These are phyloP conservation scores for Naso thynnoides DNA, from an alignment of 2,797 vertebrate genomes.

Conservation along the genomic window DNA sequence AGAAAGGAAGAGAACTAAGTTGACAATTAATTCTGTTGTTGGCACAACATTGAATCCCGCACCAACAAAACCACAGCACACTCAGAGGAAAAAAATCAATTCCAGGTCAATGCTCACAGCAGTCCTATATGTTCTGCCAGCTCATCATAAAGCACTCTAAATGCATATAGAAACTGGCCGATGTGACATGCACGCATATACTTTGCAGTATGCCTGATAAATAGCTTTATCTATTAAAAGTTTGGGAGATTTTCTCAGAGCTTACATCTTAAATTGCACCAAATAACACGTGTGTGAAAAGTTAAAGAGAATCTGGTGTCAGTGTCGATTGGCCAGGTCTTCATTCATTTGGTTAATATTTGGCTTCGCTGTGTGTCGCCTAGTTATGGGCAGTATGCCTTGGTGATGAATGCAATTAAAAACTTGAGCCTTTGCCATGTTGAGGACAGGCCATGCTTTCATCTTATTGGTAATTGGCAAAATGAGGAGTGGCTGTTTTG, in stretches of 20 bases:
- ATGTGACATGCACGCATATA: slow-evolving; percentile 2
- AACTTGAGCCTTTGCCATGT: slow-evolving; percentile 70
- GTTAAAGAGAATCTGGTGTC: slow-evolving; percentile 37
- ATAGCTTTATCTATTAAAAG: slow-evolving; percentile 2
- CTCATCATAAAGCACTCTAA: slow-evolving; percentile 58
- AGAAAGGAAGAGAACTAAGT: slow-evolving; percentile 5
- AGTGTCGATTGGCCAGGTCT: slow-evolving; percentile 60
- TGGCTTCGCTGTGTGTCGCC: slow-evolving; percentile 51
- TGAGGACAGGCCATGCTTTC: slow-evolving; percentile 41
- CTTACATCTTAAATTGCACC: slow-evolving; percentile 18
- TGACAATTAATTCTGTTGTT: slow-evolving; percentile 44
- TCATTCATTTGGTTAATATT: slow-evolving; percentile 58
- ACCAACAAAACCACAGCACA: slow-evolving; percentile 36
- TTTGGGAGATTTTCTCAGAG: background rate
- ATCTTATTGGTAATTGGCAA: slow-evolving; percentile 59
- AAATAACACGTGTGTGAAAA: slow-evolving; percentile 28
- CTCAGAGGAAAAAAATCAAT: slow-evolving; percentile 59
- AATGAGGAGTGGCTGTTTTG: slow-evolving; percentile 48
- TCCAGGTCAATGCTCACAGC: slow-evolving; percentile 71
- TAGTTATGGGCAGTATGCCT: slow-evolving; percentile 54
- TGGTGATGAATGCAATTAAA: slow-evolving; percentile 77
- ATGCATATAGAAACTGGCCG: slow-evolving; percentile 20
- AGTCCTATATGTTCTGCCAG: slow-evolving; percentile 55
- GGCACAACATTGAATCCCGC: slow-evolving; percentile 36
- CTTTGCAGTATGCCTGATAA: background rate